A percentile compares a stretch with the other conserved stretches of the same genome.
These are phyloP conservation scores for Poliocrania exsul DNA, from an alignment of 2,797 vertebrate species.

Conservation along the genomic window DNA sequence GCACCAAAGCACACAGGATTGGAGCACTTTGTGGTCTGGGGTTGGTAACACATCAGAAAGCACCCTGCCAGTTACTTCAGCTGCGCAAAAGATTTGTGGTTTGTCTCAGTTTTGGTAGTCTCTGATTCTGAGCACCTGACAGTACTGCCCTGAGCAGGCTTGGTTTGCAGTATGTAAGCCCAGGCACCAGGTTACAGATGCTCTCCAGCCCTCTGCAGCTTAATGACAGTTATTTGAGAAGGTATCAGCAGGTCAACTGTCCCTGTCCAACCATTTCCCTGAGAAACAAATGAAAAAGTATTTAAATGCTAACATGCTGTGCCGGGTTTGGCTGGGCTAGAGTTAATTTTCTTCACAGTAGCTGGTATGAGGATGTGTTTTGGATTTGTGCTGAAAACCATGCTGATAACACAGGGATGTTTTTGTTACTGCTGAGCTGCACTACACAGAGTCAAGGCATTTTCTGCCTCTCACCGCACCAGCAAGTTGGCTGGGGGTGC, in stretches of 20 bases:
- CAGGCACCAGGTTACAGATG: not conserved
- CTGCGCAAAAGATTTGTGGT: not conserved
- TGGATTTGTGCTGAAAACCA: not conserved
- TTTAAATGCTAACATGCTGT: not conserved
- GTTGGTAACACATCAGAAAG: conserved; percentile 7
- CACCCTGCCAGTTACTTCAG: not conserved
- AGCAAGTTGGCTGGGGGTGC: not conserved
- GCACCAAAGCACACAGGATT: not conserved
- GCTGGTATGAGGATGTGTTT: not conserved
- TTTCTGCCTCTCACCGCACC: not conserved
- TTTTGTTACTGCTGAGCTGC: not conserved
- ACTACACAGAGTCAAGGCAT: not conserved
- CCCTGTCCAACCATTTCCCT: not conserved
- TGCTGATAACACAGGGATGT: not conserved
- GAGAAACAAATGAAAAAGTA: not conserved
- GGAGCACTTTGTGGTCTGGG: not conserved
- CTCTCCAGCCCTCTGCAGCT: not conserved
- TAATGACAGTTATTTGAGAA: not conserved
- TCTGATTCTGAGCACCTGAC: not conserved
- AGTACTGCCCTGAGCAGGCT: not conserved
- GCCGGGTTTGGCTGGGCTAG: not conserved
- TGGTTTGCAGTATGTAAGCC: not conserved
- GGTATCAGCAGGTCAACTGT: not conserved
- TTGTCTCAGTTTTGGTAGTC: not conserved
- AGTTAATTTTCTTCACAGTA: not conserved